These are phyloP conservation scores for Drosophila repleta DNA, from an alignment of 1,140 invertebrate genomes.

Conservation along the genomic window DNA sequence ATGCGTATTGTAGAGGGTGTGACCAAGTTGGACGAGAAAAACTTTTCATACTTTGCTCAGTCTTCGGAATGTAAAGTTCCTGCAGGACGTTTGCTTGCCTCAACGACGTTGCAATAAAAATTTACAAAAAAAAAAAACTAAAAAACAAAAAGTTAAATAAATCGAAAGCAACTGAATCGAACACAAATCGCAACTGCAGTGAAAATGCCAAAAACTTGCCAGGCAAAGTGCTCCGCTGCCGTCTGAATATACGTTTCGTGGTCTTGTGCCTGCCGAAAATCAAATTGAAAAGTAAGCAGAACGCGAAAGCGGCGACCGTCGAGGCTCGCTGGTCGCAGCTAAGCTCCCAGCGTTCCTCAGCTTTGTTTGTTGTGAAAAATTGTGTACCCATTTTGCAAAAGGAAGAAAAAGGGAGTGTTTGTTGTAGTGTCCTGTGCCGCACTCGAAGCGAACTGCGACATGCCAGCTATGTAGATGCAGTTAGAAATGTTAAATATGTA, in stretches of 20 bases:
- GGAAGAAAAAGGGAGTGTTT: constrained; percentile 59
- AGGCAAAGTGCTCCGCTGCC: constrained; percentile 41
- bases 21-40: constrained; percentile 82
- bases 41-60: constrained; percentile 84
- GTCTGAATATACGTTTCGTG: constrained; percentile 26
- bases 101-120: constrained; percentile 47
- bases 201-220: constrained; percentile 35
- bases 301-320: constrained; percentile 31
- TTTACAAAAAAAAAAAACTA: constrained; percentile 12
- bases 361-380: constrained; percentile 80
- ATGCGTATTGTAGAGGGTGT: constrained; percentile 79
- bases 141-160: constrained; percentile 20
- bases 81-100: constrained; percentile 66
- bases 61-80: constrained; percentile 83
- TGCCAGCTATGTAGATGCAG: constrained; percentile 33
- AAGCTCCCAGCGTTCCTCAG: constrained; percentile 45
- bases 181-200: constrained; percentile 2
- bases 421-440: constrained; percentile 15
- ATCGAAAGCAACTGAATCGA: constrained; percentile 15
- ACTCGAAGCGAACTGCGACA: constrained; percentile 5
- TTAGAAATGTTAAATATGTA: background rate
- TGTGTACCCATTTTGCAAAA: constrained; percentile 62
- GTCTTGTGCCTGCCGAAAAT: constrained; percentile 15
- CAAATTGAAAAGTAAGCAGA: constrained; percentile 65
- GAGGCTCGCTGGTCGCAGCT: constrained; percentile 21